A percentile compares a stretch with the other conserved stretches of the same genome.
phyloP scores from a whole-genome alignment of 64 coral and sea anemone species.

The Dendronephthya gigantea region DNA sequence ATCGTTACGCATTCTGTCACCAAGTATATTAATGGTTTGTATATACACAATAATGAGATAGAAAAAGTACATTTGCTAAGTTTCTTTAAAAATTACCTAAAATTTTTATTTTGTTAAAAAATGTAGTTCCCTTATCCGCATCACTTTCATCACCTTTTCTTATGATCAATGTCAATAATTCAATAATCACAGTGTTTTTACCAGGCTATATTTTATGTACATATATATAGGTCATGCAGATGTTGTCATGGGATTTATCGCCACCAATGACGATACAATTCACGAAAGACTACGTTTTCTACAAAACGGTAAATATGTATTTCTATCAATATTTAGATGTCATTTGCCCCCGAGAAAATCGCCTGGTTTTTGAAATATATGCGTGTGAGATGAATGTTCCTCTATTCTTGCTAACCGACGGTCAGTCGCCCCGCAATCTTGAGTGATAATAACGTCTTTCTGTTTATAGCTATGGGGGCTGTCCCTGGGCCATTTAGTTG shows the following conservation, averaged over 20 bases:
- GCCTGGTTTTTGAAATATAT: too few relatives aligned
- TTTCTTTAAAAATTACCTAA: too few relatives aligned
- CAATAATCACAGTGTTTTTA: too few relatives aligned
- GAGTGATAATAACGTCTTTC: not conserved
- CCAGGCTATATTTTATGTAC: too few relatives aligned
- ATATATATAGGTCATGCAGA: conserved; percentile 66
- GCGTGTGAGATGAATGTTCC: too few relatives aligned
- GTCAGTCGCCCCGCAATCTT: too few relatives aligned
- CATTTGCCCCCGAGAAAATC: too few relatives aligned
- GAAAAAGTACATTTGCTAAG: too few relatives aligned
- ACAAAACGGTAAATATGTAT: conserved; percentile 50
- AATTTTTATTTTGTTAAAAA: too few relatives aligned
- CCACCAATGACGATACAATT: conserved; percentile 67
- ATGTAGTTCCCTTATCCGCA: too few relatives aligned
- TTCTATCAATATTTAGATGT: not conserved
- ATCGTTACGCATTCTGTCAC: conserved; percentile 93
- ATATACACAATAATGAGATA: not conserved
- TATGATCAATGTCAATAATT: not conserved
- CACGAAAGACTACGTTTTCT: conserved; percentile 63
- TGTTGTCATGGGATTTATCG: conserved; percentile 87
- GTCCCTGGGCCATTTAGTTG: conserved; percentile 80
- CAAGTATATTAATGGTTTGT: conserved; percentile 91
- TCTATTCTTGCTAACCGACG: too few relatives aligned
- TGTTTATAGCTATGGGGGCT: conserved; percentile 61
- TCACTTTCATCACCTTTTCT: not conserved